Evolutionary conservation across 2,113 vertebrate species (phyloP).

Genomic region (Scopus umbretta): DNA sequence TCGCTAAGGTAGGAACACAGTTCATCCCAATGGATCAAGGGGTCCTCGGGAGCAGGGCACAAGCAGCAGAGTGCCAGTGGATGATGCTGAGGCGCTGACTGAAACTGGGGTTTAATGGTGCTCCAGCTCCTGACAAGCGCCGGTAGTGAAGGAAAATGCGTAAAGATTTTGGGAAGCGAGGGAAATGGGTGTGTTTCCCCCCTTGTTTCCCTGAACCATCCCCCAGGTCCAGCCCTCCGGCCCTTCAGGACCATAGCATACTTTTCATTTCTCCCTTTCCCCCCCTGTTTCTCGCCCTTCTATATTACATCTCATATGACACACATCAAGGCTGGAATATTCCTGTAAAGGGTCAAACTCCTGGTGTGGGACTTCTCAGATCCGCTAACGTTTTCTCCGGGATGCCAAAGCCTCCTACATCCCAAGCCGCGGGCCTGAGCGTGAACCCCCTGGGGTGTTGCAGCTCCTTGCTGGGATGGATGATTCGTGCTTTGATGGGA

Average conservation of each 20-base stretch:
- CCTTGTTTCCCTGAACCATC: neutral
- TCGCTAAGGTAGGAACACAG: neutral
- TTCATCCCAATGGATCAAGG: neutral
- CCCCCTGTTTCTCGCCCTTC: neutral
- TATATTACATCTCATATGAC: neutral
- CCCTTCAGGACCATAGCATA: neutral
- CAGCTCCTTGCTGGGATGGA: neutral
- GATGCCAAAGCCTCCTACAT: neutral
- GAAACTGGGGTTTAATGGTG: neutral
- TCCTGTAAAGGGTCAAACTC: neutral
- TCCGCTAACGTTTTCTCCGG: rapidly evolving
- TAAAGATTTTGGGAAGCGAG: neutral
- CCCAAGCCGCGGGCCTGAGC: neutral
- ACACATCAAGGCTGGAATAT: neutral
- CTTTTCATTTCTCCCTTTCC: neutral
- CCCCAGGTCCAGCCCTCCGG: neutral
- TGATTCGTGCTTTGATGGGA: neutral
- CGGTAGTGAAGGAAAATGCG: neutral
- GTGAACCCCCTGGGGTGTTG: neutral
- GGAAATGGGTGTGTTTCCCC: neutral
- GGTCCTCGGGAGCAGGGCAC: neutral
- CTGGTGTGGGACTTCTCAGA: rapidly evolving
- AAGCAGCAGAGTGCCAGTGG: neutral
- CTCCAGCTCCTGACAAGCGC: neutral
- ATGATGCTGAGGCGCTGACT: neutral